Evolutionary conservation across 2,113 vertebrate species (phyloP).

Genomic region (Sinocyclocheilus grahami): DNA sequence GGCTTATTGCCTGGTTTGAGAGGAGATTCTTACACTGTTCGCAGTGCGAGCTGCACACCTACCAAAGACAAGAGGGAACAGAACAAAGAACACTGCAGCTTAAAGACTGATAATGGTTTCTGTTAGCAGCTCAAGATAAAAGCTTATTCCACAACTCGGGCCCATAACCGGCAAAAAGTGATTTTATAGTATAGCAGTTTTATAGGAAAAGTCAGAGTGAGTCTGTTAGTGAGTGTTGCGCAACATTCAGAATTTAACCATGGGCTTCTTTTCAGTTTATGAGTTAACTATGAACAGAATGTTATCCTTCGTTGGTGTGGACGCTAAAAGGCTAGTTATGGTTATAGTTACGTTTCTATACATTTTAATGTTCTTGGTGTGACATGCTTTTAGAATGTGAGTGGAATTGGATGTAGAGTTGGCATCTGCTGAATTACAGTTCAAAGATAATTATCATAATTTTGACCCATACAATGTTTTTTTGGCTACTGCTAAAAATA

Average conservation of each 20-base stretch:
- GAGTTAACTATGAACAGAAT: not conserved
- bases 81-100: slow-evolving; percentile 37
- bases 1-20: slow-evolving; percentile 48
- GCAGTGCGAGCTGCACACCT: not conserved
- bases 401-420: no score
- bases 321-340: no score
- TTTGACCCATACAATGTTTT: no score
- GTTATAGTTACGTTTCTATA: no score
- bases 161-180: not conserved
- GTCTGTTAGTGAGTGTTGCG: not conserved
- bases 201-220: not conserved
- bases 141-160: not conserved
- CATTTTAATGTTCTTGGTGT: no score
- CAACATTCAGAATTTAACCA: not conserved
- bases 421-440: no score
- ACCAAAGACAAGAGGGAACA: slow-evolving; percentile 8
- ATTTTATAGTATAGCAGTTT: not conserved
- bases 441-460: no score
- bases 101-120: slow-evolving; percentile 33
- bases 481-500: no score
- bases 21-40: slow-evolving; percentile 14
- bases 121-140: slow-evolving; percentile 15
- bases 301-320: no score
- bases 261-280: not conserved
- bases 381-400: no score